A percentile compares a stretch with the other conserved stretches of the same genome.
phyloP scores from a whole-genome alignment of 2,113 vertebrate species.

The Pyxicephalus adspersus region DNA sequence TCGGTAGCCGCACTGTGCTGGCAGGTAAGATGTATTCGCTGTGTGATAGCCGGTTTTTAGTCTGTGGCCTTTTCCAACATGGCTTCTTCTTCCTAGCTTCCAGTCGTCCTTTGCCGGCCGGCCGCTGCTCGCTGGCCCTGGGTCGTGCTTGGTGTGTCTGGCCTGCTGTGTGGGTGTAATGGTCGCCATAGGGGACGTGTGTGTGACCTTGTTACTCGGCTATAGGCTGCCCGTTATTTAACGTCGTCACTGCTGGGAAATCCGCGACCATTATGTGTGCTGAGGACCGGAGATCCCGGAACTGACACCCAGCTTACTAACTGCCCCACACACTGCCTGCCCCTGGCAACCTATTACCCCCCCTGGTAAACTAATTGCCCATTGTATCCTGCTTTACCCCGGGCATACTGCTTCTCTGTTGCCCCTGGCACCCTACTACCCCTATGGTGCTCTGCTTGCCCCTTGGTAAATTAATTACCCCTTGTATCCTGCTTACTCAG shows the following conservation, averaged over 20 bases:
- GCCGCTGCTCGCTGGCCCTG: background rate
- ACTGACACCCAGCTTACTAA: too few relatives aligned
- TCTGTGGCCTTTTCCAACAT: slow-evolving; percentile 28
- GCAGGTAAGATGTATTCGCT: slow-evolving; percentile 30
- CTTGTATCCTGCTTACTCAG: too few relatives aligned
- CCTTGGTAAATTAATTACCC: too few relatives aligned
- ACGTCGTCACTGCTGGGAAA: background rate
- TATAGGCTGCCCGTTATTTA: background rate
- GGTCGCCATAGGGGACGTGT: background rate
- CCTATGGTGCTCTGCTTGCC: too few relatives aligned
- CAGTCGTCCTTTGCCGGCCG: background rate
- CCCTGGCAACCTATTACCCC: too few relatives aligned
- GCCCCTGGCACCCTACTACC: too few relatives aligned
- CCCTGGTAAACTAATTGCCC: too few relatives aligned
- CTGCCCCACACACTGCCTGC: too few relatives aligned
- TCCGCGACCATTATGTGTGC: too few relatives aligned
- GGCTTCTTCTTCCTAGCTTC: background rate
- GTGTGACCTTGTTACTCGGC: background rate
- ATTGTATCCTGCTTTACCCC: too few relatives aligned
- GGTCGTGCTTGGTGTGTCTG: background rate
- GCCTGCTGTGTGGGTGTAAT: background rate
- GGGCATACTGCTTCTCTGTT: too few relatives aligned
- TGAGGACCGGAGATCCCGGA: too few relatives aligned
- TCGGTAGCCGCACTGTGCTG: background rate
- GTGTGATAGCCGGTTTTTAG: background rate